Evolutionary conservation across 1,140 invertebrate genomes (phyloP), one percentile per base, ranked within the genome.

Genomic region (Tribolium castaneum): DNA sequence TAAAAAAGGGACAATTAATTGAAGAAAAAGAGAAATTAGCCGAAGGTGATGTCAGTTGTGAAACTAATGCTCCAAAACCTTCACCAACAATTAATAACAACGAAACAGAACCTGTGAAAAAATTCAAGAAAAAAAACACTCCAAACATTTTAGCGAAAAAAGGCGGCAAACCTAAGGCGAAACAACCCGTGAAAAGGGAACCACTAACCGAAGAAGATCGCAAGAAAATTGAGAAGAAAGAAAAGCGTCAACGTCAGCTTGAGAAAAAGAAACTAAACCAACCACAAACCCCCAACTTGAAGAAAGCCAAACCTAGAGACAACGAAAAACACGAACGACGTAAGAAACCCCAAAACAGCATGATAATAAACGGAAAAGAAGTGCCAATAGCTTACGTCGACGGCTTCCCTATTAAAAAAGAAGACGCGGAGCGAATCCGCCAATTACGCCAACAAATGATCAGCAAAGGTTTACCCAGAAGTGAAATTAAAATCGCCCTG

Each of bases 331-430:
- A 7, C 72, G 80, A 83, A 86, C 75, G 87, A 86, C 51, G 83
- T 82, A 76, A 86, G 89, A 81, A 80, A 12, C 86, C 87, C 52
- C 70, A 81, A 6, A 87, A 87, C 35, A 91, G 88, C 82, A 86
- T 90, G 80, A 83, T 89, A 3, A 90, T 93, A 6, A 91, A 93
- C 87, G 92, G 92, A 52, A 86, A 90, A 82, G 89, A 91, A 81
- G 82, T 92, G 39, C 89, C 92, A 81, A 85, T 94, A 16, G 87
- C 89, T 0, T 90, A 89, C 76, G 92, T 89, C 86, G 91, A 94
- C 86, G 92, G 93, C 13, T 94, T 93, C 82, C 91, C 91, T 22
- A 87, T 94, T 0, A 91, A 90, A 85, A 91, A 91, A 84, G 92
- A 92, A 85, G 94, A 95, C 89, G 92, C 90, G 10, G 89, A 91